Evolutionary conservation across 2,113 vertebrate genomes (phyloP), one percentile per base, ranked within the genome.

Genomic region (Eudorcas thomsonii): DNA sequence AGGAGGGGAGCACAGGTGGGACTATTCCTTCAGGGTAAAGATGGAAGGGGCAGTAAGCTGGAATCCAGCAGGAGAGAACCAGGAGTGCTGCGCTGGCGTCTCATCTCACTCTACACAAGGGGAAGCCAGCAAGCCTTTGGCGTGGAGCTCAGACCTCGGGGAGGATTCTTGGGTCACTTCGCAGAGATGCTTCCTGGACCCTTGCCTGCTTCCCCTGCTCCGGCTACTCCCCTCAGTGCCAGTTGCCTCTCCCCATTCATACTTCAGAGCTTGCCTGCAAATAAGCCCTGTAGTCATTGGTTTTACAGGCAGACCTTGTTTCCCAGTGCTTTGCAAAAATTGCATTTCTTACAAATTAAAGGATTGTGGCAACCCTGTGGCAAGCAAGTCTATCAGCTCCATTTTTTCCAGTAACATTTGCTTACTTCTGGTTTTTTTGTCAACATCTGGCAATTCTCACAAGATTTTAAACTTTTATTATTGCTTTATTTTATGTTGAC

Each of bases 101-200:
- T 2, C 6, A 7, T 30, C 59, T 43, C 21, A 4, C 28, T 83
- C n/a, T 30, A 1, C 5, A 3, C 9, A 0, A 13, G 30, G 67
- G 33, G 39, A 50, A 43, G 52, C 43, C 30, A 5, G 14, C 5
- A 0, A 15, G 21, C 12, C 3, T 3, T 9, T 5, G 0, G 28
- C 0, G 3, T 81, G 67, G 39, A 14, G 12, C 25, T 15, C 1
- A 33, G 36, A 26, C 14, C 12, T 13, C 28, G 0, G 26, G 60
- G 33, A 45, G 6, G 33, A 14, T 54, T 54, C 19, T 21, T 33
- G 2, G 50, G 80, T 81, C 80, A 36, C 19, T 0, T 13, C 1
- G 0, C 71, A 77, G 71, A 77, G 19, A 2, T 21, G 28, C 52
- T 54, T 82, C 50, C 50, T 82, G 50, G 30, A 54, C 80, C 6